Evolutionary conservation across 2,888 invertebrate genomes (phyloP).

Genomic region (Notodromas monacha): DNA sequence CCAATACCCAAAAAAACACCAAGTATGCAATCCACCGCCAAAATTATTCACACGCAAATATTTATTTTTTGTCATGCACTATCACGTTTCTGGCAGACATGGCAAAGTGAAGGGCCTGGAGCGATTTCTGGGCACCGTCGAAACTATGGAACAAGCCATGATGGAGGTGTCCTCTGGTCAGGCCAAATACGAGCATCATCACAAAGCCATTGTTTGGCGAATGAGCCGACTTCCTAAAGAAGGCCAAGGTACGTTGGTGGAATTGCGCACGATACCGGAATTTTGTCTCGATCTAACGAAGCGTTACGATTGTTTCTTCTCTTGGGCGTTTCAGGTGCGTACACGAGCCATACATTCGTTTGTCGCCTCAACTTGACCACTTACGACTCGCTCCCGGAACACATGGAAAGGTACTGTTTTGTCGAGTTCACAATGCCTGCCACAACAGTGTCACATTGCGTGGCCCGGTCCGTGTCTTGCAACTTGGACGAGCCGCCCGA

Average conservation of each 20-base stretch:
- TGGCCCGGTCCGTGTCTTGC: conserved; percentile 68
- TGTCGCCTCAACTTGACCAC: conserved; percentile 79
- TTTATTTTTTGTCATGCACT: background rate
- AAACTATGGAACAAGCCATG: conserved; percentile 54
- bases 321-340: conserved; percentile 35
- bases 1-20: conserved; percentile 6
- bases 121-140: conserved; percentile 59
- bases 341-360: conserved; percentile 81
- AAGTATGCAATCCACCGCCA: too few relatives aligned
- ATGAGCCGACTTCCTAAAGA: conserved; percentile 89
- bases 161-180: conserved; percentile 74
- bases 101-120: conserved; percentile 77
- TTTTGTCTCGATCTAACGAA: background rate
- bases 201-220: conserved; percentile 86
- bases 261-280: background rate
- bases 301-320: too few relatives aligned
- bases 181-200: conserved; percentile 96
- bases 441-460: conserved; percentile 70
- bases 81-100: conserved; percentile 20
- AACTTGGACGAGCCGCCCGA: conserved; percentile 45
- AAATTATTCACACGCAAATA: too few relatives aligned
- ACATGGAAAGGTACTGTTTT: conserved; percentile 49
- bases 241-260: conserved; percentile 93
- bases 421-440: conserved; percentile 98
- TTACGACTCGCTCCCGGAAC: conserved; percentile 84